phyloP scores from a whole-genome alignment of 2,113 vertebrate genomes.

The Candoia aspera region DNA sequence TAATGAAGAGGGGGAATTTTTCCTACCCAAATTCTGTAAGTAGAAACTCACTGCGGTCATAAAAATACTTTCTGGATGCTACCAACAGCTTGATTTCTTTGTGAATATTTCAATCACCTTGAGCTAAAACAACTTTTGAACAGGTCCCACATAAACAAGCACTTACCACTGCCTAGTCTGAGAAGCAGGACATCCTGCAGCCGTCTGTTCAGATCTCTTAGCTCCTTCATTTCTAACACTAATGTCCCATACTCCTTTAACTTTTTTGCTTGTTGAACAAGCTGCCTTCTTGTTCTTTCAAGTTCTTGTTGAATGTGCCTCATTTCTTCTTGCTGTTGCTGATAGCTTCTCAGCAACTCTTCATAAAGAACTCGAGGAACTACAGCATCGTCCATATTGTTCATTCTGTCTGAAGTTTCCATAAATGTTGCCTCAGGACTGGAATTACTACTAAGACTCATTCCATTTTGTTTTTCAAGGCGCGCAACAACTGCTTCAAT shows the following conservation, averaged over 20 bases:
- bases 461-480: conserved; percentile 83
- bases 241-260: conserved; percentile 96
- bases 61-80: background rate
- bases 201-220: conserved; percentile 97
- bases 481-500: conserved; percentile 97
- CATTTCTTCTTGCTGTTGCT: conserved; percentile 98
- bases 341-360: conserved; percentile 95
- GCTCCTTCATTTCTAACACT: conserved; percentile 96
- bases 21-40: background rate
- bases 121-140: conserved; percentile 60
- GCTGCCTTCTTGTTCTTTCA: conserved; percentile 93
- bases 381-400: conserved; percentile 81
- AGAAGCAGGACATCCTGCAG: conserved; percentile 97
- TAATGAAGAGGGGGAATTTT: background rate
- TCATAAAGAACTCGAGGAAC: conserved; percentile 95
- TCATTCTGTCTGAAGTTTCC: conserved; percentile 73
- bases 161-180: conserved; percentile 95
- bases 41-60: background rate
- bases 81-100: background rate
- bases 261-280: conserved; percentile 98
- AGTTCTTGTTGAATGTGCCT: conserved; percentile 95
- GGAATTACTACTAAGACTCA: conserved; percentile 75
- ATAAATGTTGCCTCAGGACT: conserved; percentile 78
- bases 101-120: conserved; percentile 42
- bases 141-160: conserved; percentile 57